phyloP scores from a whole-genome alignment of 2,797 vertebrate species.

The Crocodylus rhombifer region DNA sequence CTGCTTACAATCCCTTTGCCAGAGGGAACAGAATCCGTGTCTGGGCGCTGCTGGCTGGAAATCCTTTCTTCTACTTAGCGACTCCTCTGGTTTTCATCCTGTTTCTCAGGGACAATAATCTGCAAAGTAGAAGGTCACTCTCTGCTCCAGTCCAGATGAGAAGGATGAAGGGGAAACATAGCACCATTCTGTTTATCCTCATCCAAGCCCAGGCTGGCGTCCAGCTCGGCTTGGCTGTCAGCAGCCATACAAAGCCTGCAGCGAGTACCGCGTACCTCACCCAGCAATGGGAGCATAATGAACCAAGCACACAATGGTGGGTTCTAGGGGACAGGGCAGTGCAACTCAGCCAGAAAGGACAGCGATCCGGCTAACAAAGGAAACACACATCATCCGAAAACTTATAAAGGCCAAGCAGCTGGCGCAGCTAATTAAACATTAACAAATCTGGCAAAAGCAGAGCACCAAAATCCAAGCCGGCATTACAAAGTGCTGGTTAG shows the following conservation, averaged over 20 bases:
- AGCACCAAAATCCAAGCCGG: constrained; percentile 58
- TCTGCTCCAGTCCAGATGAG: background rate
- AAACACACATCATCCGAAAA: background rate
- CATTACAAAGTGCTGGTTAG: background rate
- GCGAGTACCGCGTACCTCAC: background rate
- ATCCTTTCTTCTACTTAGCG: background rate
- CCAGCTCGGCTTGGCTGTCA: background rate
- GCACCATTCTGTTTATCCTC: background rate
- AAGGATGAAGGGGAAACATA: background rate
- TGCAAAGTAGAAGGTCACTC: background rate
- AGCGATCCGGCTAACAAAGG: constrained; percentile 52
- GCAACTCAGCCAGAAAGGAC: background rate
- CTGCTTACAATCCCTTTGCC: background rate
- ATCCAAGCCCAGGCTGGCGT: background rate
- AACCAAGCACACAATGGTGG: background rate
- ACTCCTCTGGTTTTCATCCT: background rate
- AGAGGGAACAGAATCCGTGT: fast-evolving
- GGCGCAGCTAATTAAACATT: constrained; percentile 76
- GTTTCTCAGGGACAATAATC: background rate
- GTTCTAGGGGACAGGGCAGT: background rate
- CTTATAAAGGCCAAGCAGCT: constrained; percentile 68
- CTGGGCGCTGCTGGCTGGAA: background rate
- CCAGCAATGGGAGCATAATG: fast-evolving
- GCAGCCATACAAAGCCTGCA: fast-evolving
- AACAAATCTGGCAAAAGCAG: constrained; percentile 67